These are phyloP conservation scores for Austrofundulus limnaeus DNA, from an alignment of 2,113 vertebrate genomes.

Conservation along the genomic window DNA sequence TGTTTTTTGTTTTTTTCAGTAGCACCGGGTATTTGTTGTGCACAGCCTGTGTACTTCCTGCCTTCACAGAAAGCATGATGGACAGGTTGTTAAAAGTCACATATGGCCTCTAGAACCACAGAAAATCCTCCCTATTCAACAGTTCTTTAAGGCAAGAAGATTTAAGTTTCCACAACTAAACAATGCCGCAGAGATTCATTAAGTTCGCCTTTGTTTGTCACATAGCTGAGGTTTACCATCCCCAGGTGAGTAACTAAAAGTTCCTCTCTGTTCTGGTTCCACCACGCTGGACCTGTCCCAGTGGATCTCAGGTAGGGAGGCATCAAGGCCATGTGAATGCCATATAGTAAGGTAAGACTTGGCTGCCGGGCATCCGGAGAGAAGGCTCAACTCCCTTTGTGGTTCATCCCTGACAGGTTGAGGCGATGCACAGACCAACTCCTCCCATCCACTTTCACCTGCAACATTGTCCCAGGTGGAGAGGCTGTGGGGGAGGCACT, in stretches of 20 bases:
- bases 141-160: constrained; percentile 72
- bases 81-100: constrained; percentile 67
- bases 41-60: constrained; percentile 33
- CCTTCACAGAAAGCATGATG: constrained; percentile 53
- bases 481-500: constrained; percentile 59
- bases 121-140: constrained; percentile 74
- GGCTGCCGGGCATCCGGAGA: constrained; percentile 66
- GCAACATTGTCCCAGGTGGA: constrained; percentile 71
- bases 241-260: constrained; percentile 71
- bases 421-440: constrained; percentile 61
- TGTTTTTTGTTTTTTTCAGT: not conserved
- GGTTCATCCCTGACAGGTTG: constrained; percentile 73
- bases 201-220: constrained; percentile 77
- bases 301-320: constrained; percentile 55
- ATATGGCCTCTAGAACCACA: constrained; percentile 66
- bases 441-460: constrained; percentile 79
- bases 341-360: constrained; percentile 69
- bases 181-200: constrained; percentile 70
- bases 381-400: constrained; percentile 70
- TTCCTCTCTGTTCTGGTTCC: constrained; percentile 58
- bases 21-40: constrained; percentile 27
- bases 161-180: constrained; percentile 75
- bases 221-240: constrained; percentile 77
- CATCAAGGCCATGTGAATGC: constrained; percentile 62
- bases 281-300: constrained; percentile 58